phyloP scores from a whole-genome alignment of 2,888 invertebrate genomes.

The Tetragnatha montana region DNA sequence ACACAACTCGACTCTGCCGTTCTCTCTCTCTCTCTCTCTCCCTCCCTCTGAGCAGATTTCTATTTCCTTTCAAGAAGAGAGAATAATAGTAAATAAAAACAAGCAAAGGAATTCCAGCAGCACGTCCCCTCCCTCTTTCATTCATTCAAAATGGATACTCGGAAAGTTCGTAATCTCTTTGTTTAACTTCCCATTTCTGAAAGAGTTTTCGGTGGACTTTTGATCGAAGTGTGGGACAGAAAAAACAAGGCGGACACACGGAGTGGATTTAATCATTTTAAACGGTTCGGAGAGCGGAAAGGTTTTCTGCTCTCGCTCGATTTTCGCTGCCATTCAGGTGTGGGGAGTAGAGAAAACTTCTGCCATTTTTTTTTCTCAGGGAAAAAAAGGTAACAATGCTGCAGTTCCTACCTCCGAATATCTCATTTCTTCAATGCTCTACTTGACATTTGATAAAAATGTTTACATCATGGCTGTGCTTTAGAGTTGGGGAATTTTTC shows the following conservation, averaged over 20 bases:
- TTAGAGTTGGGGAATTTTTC: too few relatives aligned
- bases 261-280: slow-evolving; percentile 31
- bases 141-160: slow-evolving; percentile 45
- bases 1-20: neutral
- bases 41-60: neutral
- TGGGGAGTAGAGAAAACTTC: neutral
- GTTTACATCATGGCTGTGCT: too few relatives aligned
- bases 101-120: slow-evolving; percentile 9
- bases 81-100: slow-evolving; percentile 1
- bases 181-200: slow-evolving; percentile 53
- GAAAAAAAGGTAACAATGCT: too few relatives aligned
- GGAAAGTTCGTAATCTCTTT: slow-evolving; percentile 47
- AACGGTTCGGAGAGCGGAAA: neutral
- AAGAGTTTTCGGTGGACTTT: neutral
- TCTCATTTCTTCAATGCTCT: too few relatives aligned
- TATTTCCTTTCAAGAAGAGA: neutral
- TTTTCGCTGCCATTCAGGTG: neutral
- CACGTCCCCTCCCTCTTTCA: neutral
- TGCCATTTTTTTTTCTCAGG: too few relatives aligned
- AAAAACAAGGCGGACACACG: slow-evolving; percentile 10
- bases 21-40: neutral
- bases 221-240: slow-evolving; percentile 2
- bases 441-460: too few relatives aligned
- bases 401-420: too few relatives aligned
- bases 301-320: neutral